Percentiles rank a stretch among this genome's conserved stretches.
Conservation (phyloP, 2,797 vertebrate genomes). For the Paguma larvata region DNA sequence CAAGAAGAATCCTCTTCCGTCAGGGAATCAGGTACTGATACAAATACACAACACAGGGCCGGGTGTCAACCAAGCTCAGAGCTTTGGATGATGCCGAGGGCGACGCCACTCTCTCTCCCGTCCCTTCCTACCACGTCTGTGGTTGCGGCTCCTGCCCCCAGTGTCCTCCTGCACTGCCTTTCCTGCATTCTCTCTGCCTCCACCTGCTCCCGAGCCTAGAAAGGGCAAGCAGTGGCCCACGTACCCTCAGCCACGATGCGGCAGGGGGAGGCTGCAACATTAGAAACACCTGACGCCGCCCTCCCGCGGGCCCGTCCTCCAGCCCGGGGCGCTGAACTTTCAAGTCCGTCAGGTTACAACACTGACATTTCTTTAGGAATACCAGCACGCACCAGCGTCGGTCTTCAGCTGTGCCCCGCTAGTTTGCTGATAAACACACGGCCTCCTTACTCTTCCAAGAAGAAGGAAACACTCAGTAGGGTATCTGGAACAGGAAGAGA, state of each 20-base stretch:
- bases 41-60: background rate
- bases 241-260: background rate
- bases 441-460: constrained; percentile 84
- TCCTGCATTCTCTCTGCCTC: background rate
- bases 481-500: constrained; percentile 84
- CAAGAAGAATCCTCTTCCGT: background rate
- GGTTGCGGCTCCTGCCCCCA: background rate
- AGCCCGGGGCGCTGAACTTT: background rate
- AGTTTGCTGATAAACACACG: background rate
- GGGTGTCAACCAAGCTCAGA: background rate
- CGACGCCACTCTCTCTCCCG: rapidly evolving
- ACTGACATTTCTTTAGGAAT: background rate
- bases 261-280: background rate
- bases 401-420: background rate
- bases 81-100: background rate
- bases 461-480: constrained; percentile 86
- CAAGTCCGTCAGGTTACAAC: background rate
- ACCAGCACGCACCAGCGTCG: background rate
- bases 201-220: background rate
- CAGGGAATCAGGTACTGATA: background rate
- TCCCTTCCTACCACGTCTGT: background rate
- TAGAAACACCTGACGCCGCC: background rate
- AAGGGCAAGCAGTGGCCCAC: background rate
- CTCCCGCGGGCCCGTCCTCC: background rate
- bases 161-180: background rate